Conservation (phyloP, 2,797 vertebrate genomes). For the Aldrovandia affinis region DNA sequence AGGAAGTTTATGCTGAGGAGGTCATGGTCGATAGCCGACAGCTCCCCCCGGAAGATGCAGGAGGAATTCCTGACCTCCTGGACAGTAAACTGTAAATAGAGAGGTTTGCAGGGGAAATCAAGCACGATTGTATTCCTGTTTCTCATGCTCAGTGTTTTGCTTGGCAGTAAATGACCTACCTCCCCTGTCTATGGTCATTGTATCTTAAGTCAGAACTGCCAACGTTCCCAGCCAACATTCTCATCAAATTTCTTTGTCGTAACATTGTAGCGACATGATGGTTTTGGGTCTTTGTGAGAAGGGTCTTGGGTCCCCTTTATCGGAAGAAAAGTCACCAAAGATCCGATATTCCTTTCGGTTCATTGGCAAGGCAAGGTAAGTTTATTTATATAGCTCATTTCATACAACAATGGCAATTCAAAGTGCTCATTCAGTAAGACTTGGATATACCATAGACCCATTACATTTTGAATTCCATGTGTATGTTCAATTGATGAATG, state of each 20-base stretch:
- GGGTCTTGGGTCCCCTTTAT: not conserved
- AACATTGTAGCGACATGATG: not conserved
- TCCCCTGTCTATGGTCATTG: not conserved
- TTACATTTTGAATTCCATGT: not conserved
- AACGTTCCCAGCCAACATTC: not conserved
- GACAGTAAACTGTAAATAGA: slow-evolving; percentile 33
- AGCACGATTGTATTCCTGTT: slow-evolving; percentile 34
- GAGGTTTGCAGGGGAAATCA: slow-evolving; percentile 35
- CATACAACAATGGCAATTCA: too few relatives aligned
- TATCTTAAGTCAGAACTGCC: not conserved
- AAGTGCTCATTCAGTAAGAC: not conserved
- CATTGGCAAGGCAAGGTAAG: too few relatives aligned
- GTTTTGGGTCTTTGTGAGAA: not conserved
- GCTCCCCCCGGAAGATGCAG: slow-evolving; percentile 27
- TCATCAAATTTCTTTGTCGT: not conserved
- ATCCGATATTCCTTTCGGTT: not conserved
- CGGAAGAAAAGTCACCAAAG: not conserved
- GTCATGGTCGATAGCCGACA: not conserved
- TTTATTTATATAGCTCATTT: too few relatives aligned
- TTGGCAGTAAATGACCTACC: slow-evolving; percentile 33
- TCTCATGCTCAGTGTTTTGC: slow-evolving; percentile 30
- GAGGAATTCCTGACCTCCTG: slow-evolving; percentile 38
- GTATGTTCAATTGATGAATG: not conserved
- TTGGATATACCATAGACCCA: not conserved
- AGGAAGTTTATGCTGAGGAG: not conserved